Percentiles rank a stretch among this genome's conserved stretches.
These are phyloP conservation scores for Cerceris ruficornis DNA, from an alignment of 2,888 invertebrate species.

Conservation along the genomic window DNA sequence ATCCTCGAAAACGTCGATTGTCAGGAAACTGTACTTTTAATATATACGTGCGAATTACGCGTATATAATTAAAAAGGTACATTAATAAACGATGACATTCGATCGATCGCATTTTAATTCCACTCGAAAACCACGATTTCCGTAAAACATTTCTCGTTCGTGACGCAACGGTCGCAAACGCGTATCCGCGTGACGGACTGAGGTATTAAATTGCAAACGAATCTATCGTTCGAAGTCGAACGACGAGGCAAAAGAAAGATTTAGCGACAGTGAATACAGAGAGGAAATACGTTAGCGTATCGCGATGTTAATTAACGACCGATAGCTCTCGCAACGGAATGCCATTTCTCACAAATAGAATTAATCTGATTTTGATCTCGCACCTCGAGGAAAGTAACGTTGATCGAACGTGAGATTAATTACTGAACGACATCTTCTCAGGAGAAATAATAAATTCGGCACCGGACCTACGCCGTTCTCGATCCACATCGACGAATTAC, in stretches of 20 bases:
- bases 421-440: slow-evolving; percentile 8
- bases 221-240: not conserved
- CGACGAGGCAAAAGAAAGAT: not conserved
- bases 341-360: slow-evolving; percentile 57
- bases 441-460: slow-evolving; percentile 12
- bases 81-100: not conserved
- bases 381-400: not conserved
- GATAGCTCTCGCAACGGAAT: slow-evolving; percentile 14
- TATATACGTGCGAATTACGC: no score
- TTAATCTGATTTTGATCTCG: slow-evolving; percentile 41
- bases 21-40: not conserved
- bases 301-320: not conserved
- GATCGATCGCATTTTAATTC: not conserved
- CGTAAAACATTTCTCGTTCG: slow-evolving; percentile 6
- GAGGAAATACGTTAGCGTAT: not conserved
- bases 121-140: slow-evolving; percentile 13
- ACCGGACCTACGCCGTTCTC: not conserved
- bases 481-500: slow-evolving; percentile 16
- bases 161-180: slow-evolving; percentile 5
- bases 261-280: not conserved
- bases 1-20: not conserved
- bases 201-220: slow-evolving; percentile 1
- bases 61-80: not conserved
- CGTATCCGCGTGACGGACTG: not conserved
- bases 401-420: not conserved